phyloP scores from a whole-genome alignment of 2,113 vertebrate genomes.

The Marmota monax region DNA sequence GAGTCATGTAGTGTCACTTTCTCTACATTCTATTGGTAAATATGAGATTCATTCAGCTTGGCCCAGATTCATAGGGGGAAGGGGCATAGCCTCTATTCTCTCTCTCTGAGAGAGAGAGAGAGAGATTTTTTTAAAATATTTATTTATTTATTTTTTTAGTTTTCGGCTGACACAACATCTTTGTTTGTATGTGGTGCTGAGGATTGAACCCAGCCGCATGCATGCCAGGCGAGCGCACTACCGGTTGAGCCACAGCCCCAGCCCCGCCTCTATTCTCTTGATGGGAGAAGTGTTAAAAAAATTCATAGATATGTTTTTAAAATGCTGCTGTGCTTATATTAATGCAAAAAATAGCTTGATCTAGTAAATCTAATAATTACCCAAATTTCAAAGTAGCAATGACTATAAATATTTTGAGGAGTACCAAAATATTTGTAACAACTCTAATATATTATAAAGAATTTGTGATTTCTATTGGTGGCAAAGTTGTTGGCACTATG shows the following conservation, averaged over 20 bases:
- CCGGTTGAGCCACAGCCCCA: too few relatives aligned
- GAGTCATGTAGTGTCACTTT: neutral
- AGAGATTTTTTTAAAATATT: too few relatives aligned
- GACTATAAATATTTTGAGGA: neutral
- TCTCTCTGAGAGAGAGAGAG: neutral
- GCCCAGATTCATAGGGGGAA: neutral
- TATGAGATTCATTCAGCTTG: neutral
- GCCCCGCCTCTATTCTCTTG: neutral
- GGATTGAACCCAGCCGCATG: too few relatives aligned
- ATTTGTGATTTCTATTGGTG: neutral
- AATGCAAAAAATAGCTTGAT: neutral
- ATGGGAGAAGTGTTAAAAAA: neutral
- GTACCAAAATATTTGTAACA: neutral
- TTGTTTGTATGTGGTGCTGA: too few relatives aligned
- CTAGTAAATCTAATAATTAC: neutral
- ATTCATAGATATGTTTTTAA: neutral
- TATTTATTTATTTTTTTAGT: too few relatives aligned
- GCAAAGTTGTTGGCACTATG: neutral
- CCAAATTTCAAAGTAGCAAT: constrained; percentile 9
- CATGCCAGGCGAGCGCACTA: too few relatives aligned
- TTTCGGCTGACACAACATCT: too few relatives aligned
- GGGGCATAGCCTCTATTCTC: neutral
- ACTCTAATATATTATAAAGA: neutral
- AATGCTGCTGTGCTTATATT: neutral
- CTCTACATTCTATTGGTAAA: neutral